Conservation (phyloP, 2,888 invertebrate species). For the Parelbella ahira region DNA sequence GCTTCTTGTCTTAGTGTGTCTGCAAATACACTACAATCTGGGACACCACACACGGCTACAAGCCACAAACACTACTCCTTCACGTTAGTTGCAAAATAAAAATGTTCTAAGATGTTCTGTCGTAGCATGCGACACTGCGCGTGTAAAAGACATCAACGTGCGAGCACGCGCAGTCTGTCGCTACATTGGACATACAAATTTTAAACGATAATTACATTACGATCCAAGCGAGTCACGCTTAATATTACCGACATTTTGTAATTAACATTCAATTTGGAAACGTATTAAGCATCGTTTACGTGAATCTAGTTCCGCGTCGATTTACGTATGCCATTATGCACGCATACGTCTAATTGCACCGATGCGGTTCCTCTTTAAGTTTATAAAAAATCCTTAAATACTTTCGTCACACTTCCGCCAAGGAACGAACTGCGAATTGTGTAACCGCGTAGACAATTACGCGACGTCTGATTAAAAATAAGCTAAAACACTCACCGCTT, state of each 20-base stretch:
- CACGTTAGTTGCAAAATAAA: no score
- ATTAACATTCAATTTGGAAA: constrained; percentile 30
- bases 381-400: constrained; percentile 12
- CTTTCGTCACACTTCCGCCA: constrained; percentile 36
- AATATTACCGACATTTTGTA: constrained; percentile 19
- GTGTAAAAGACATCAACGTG: constrained; percentile 70
- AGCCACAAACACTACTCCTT: no score
- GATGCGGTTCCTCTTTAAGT: constrained; percentile 15
- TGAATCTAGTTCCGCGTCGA: constrained; percentile 34
- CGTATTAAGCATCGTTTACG: constrained; percentile 28
- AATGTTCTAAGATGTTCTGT: no score
- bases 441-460: constrained; percentile 27
- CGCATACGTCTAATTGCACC: constrained; percentile 29
- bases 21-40: no score
- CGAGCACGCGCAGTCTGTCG: constrained; percentile 25
- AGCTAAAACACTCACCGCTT: constrained; percentile 63
- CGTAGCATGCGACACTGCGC: constrained; percentile 32
- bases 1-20: no score
- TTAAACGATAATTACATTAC: constrained; percentile 24
- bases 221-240: constrained; percentile 12
- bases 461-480: constrained; percentile 49
- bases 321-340: constrained; percentile 29
- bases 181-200: neutral
- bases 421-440: constrained; percentile 34
- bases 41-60: no score